Evolutionary conservation across 2,888 invertebrate genomes (phyloP), one percentile per base, ranked within the genome.

Genomic region (Gerris lacustris): DNA sequence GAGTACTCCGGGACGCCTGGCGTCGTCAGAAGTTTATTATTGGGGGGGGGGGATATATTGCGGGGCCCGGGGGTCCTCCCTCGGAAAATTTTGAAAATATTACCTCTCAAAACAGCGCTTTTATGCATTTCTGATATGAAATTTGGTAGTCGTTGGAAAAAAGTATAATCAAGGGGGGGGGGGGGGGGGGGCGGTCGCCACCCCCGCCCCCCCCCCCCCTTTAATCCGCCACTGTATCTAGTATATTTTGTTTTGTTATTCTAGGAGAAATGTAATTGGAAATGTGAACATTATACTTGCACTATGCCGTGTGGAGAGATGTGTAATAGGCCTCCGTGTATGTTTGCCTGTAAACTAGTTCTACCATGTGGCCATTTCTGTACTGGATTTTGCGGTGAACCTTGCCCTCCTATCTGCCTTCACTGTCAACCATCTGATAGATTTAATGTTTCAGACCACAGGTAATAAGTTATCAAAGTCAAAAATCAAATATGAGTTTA

Each of bases 381-480:
- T 70, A 73, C 74, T 64, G 76, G 75, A 15, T 75, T 73, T 67
- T 76, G 75, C 72, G 75, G 75, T 11, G 75, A 75, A 66, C 75
- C 74, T 5, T 75, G 75, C 62, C 74, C 75, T 17, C 79, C 79
- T 47, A 76, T 85, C 69, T 90, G 89, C 80, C 79, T 82, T 44
- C 67, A 78, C 17, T 90, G 89, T 80, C 76, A 84, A 72, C 80
- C 82, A n/a, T 69, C 68, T 11, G 55, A 55, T 11, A 55, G 15
- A 9, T 55, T 11, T 15, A 55, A 55, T 55, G 9, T 5, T 6
- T 43, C 9, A 43, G 44, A 17, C 9, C n/a, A 18, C 6, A 55
- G 55, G n/a, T 43, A 18, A 55, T 5, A 4, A 31, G 31, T 31
- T 31, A 31, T 31, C 4, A 31, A 31, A 31, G 72, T 70, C 70